Base-by-base conservation (phyloP, 2,888 invertebrate species). In the Syrista parreyssii region DNA sequence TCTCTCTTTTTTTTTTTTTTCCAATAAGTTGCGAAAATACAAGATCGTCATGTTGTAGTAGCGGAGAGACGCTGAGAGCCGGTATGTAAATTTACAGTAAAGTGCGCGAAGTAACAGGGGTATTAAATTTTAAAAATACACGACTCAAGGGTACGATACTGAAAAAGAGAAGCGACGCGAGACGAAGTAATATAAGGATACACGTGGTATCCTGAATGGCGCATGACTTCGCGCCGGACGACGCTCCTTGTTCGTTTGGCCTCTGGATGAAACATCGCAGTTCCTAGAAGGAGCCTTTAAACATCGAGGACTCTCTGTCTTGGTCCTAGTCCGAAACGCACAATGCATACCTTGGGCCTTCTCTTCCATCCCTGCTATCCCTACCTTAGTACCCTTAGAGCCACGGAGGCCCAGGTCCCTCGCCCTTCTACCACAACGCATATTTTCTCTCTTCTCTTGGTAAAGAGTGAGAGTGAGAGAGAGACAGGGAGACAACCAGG, bases 281-380 rank as follows among this genome's bases (percentile, higher is more conserved):
- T 77, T 77, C 77, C 71, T 55, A 74, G 77, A 77, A 75, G 75
- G 77, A 75, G 75, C 31, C 77, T 77, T 77, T 74, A 77, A 76
- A 77, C 68, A 77, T 71, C 77, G 74, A 68, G 75, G 77, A 77
- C 72, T 74, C 68, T 36, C 77, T 78, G 40, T 12, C 74, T 40
- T 73, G 73, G 55, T 77, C 69, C 30, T 75, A 35, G 76, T 55
- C 34, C 77, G 55, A 76, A 73, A 79, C 81, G 83, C 84, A 86
- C 85, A 87, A 86, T 87, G 81, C 86, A 84, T 84, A 83, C 85
- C 84, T 82, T 75, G 75, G 36, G 79, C 80, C 79, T 75, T 34
- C 77, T 36, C 75, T 36, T 78, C 55, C 68, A 55, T 55, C 40
- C 40, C 40, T 55, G 23, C 40, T 55, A 12, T 75, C 76, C 12